Evolutionary conservation across 2,113 vertebrate genomes (phyloP), one percentile per base, ranked within the genome.

Genomic region (Lethenteron camtschaticum): DNA sequence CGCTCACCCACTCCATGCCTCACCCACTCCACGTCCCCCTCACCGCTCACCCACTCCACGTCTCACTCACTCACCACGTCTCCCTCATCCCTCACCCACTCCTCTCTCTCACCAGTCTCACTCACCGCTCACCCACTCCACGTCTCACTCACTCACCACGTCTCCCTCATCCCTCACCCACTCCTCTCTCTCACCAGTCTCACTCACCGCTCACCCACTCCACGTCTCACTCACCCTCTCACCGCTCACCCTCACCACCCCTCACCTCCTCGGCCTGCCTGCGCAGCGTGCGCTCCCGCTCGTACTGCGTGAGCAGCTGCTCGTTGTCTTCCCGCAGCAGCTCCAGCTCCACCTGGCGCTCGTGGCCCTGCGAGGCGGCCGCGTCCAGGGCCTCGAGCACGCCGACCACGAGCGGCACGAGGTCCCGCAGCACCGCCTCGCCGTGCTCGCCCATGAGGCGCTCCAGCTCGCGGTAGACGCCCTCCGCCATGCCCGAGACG

Each of bases 381-480:
- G 63, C n/a, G 24, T 66, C 63, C 8, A 66, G 63, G 24, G n/a
- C 24, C 63, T 66, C 63, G 63, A 66, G 63, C 10, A 66, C 63
- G 10, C 8, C 24, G n/a, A 66, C 63, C 8, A 66, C 63, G 63
- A 66, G 63, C 63, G 63, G 63, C 10, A 66, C 24, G 24, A 66
- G 63, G 24, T 24, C 63, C 7, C 63, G 63, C 63, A 66, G 63
- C 24, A 20, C 63, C 10, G n/a, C 10, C 10, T 66, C 63, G 8
- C 63, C 63, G 24, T 66, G 24, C 63, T 16, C n/a, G 8, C n/a
- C n/a, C 63, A 66, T 24, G 8, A 66, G 63, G 9, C 63, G 63
- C 24, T 66, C 63, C n/a, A 66, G 63, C 63, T 66, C 63, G 9
- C 63, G n/a, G 63, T 66, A 66, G n/a, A 66, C n/a, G 63, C 63